Base-by-base conservation (phyloP, 1,140 invertebrate species). In the Myzus persicae region DNA sequence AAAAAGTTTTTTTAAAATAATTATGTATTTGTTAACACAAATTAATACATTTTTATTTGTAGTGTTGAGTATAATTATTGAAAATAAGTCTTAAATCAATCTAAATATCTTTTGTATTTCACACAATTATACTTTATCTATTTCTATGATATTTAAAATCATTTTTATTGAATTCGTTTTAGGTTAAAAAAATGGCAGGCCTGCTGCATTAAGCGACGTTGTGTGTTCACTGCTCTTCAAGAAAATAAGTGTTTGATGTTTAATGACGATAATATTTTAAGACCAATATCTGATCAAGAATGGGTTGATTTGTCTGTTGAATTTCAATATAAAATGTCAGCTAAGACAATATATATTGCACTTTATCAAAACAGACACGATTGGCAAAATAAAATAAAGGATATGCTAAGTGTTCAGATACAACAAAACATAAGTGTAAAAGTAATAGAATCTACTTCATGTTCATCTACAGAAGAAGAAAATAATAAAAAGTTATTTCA, bases 401-500 rank as follows among this genome's bases (percentile, higher is more conserved):
- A 82, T 38, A 0, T 82, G 36, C 20, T 82, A 38, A 38, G 81
- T 24, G 22, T 82, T 20, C 18, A 82, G n/a, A 82, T 6, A 6
- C 81, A 82, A 38, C 5, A 22, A 82, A 36, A 38, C 24, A 1
- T 82, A 38, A 38, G n/a, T 82, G 18, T 0, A 38, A 82, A 6
- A 0, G n/a, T 24, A 40, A 82, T 38, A 6, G 38, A 82, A 38
- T 38, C 36, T 38, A 20, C 20, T 38, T 82, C 6, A 82, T 82
- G 18, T 82, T 82, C 81, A 82, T 82, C 81, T 40, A 22, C 7
- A 40, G 36, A 20, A 36, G 81, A 82, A 82, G 3, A 40, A 40
- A 38, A 82, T 40, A 82, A 82, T 82, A 82, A 82, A 82, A 82
- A 20, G 36, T 38, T 82, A 82, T 82, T 82, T 82, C 22, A 82